phyloP scores from a whole-genome alignment of 2,888 invertebrate species.

The Parascotia fuliginaria region DNA sequence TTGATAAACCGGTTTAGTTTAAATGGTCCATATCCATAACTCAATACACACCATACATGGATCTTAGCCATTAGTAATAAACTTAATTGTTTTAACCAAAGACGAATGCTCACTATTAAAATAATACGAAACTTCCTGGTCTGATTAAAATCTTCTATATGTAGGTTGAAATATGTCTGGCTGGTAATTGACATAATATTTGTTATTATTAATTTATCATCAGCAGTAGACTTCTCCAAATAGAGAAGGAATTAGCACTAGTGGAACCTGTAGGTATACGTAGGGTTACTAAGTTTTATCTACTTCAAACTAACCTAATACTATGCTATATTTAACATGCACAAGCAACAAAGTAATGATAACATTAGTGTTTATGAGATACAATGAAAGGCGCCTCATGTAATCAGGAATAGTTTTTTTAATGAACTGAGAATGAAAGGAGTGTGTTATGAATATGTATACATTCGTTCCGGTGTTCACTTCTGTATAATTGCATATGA shows the following conservation, averaged over 20 bases:
- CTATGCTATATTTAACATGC: no score
- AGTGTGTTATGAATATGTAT: conserved; percentile 40
- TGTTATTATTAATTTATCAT: not conserved
- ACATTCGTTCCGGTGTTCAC: conserved; percentile 39
- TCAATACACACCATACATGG: conserved; percentile 55
- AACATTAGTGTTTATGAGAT: not conserved
- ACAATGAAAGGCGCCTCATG: conserved; percentile 21
- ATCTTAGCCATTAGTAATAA: conserved; percentile 49
- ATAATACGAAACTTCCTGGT: conserved; percentile 56
- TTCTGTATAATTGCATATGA: conserved; percentile 35
- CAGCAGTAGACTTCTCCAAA: not conserved
- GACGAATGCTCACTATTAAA: conserved; percentile 51
- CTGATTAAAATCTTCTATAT: conserved; percentile 35
- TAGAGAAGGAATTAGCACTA: no score
- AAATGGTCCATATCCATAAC: conserved; percentile 41
- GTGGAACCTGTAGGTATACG: no score
- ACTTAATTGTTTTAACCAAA: conserved; percentile 64
- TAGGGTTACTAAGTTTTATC: no score
- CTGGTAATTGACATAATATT: conserved; percentile 2
- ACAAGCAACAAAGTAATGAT: conserved; percentile 3
- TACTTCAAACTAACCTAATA: no score
- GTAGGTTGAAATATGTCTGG: conserved; percentile 11
- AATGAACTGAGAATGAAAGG: conserved; percentile 35
- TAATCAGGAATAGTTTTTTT: conserved; percentile 35
- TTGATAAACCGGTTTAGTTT: conserved; percentile 50